Evolutionary conservation across 2,113 vertebrate species (phyloP), one percentile per base, ranked within the genome.

Genomic region (Piaya cayana): DNA sequence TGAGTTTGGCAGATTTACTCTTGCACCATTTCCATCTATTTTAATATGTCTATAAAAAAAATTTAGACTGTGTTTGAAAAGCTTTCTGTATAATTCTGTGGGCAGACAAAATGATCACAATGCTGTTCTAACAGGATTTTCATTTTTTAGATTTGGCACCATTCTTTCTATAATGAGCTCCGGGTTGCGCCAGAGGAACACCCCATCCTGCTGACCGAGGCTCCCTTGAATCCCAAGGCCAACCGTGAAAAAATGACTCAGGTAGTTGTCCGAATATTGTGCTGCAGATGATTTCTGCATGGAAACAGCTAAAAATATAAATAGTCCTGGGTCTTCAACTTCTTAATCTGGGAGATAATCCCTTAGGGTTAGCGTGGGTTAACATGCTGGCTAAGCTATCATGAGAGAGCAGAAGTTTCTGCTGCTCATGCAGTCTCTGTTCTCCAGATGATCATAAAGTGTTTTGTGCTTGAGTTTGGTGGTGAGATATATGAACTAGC

Each of bases 91-190:
- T 47, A 36, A 27, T 15, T 62, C 60, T 45, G 19, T 25, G 30
- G 39, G 12, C 32, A 67, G 45, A 67, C 59, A n/a, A 37, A 63
- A 56, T 1, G 1, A 9, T n/a, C 18, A 32, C 52, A 37, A 16
- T 8, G 5, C 20, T 86, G 50, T 47, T 60, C 60, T 72, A 6
- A 77, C 77, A 12, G 1, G 2, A 29, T 59, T 78, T 70, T 7
- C 17, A 36, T 81, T 79, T 79, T 83, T 58, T 69, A 97, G 96
- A 96, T 96, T 79, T 97, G 97, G 95, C 95, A 97, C 70, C 97
- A 95, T 69, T 96, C 94, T 39, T 97, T 95, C 93, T 96, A 93
- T 34, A 97, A 95, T 1, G 84, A 97, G 20, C 96, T 97, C 16
- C n/a, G 83, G 8, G n/a, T 96, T 70, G 79, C 55, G 2, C 92